phyloP scores from a whole-genome alignment of 2,888 invertebrate genomes.

The Herminia tarsipennalis region DNA sequence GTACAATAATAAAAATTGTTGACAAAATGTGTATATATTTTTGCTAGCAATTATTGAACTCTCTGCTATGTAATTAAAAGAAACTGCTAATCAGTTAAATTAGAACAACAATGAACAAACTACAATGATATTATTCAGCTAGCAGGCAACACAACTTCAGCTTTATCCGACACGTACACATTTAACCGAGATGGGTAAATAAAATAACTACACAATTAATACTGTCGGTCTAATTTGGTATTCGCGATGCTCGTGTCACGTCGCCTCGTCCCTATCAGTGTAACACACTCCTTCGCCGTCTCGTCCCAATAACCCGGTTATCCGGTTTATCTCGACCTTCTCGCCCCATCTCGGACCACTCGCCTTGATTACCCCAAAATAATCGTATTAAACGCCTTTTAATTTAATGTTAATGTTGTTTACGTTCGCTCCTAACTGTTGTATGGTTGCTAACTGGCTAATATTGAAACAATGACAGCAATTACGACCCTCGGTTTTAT shows the following conservation, averaged over 20 bases:
- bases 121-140: neutral
- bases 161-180: neutral
- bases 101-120: too few species aligned
- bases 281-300: constrained; percentile 19
- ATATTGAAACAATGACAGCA: constrained; percentile 35
- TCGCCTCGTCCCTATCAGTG: constrained; percentile 32
- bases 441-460: constrained; percentile 38
- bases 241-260: constrained; percentile 17
- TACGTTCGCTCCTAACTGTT: constrained; percentile 40
- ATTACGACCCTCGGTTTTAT: constrained; percentile 35
- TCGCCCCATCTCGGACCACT: constrained; percentile 42
- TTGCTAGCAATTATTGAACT: too few species aligned
- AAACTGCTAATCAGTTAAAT: too few species aligned
- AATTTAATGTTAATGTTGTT: constrained; percentile 51
- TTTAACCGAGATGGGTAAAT: neutral
- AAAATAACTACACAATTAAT: constrained; percentile 19
- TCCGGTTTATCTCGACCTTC: constrained; percentile 34
- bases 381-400: constrained; percentile 49
- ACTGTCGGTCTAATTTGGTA: constrained; percentile 21
- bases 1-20: too few species aligned
- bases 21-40: too few species aligned
- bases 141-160: neutral
- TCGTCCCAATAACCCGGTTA: constrained; percentile 25
- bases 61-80: too few species aligned
- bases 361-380: constrained; percentile 43